Conservation (phyloP, 2,113 vertebrate genomes). For the Cochlearius cochlearius region DNA sequence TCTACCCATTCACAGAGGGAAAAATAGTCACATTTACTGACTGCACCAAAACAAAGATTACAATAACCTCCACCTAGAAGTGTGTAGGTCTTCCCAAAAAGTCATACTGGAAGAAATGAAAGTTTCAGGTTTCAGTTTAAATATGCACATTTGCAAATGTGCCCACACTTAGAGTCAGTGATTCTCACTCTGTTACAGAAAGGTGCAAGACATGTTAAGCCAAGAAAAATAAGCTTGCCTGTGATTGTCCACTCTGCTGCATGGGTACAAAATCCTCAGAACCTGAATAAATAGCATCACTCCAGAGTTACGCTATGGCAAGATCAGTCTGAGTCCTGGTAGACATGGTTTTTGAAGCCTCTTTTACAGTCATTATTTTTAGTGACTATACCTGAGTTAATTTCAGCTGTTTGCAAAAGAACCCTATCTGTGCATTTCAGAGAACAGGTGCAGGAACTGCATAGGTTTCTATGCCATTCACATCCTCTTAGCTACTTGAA, state of each 20-base stretch:
- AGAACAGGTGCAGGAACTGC: background rate
- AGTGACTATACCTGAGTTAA: background rate
- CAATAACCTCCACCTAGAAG: background rate
- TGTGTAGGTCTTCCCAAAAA: background rate
- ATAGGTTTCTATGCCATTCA: background rate
- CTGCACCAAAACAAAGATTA: background rate
- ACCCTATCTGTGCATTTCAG: background rate
- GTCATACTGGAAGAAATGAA: background rate
- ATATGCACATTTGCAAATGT: background rate
- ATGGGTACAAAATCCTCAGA: background rate
- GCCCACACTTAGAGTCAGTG: background rate
- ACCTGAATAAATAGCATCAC: background rate
- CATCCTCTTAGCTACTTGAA: background rate
- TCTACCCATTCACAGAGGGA: background rate
- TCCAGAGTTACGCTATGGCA: background rate
- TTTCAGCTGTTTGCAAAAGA: background rate
- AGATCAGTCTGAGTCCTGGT: background rate
- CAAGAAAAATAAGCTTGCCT: background rate
- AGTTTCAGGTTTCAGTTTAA: background rate
- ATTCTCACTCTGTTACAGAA: background rate
- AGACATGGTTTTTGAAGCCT: background rate
- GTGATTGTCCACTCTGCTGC: background rate
- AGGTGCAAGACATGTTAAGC: background rate
- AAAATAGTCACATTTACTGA: background rate
- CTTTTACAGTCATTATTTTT: background rate